These are phyloP conservation scores for Agriopis leucophaearia DNA, from an alignment of 2,888 invertebrate species.

Conservation along the genomic window DNA sequence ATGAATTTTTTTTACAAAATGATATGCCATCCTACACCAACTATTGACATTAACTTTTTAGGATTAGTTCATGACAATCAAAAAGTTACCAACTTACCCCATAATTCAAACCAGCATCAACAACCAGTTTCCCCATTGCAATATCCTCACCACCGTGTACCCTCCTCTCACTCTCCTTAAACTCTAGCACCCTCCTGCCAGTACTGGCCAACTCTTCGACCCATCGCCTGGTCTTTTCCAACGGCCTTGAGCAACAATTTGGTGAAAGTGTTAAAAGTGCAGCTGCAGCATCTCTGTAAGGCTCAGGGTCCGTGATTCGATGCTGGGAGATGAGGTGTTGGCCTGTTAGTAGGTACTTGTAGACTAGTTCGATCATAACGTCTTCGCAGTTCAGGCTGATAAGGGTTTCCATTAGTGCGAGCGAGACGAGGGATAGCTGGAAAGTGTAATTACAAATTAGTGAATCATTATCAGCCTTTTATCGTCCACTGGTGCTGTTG, in stretches of 20 bases:
- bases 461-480: background rate
- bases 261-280: slow-evolving; percentile 86
- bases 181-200: slow-evolving; percentile 70
- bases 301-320: slow-evolving; percentile 68
- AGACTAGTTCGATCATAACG: slow-evolving; percentile 96
- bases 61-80: no score
- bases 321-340: slow-evolving; percentile 71
- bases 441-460: slow-evolving; percentile 41
- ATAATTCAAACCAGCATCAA: slow-evolving; percentile 77
- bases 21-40: no score
- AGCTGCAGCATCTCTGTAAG: slow-evolving; percentile 74
- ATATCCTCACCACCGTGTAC: slow-evolving; percentile 76
- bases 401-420: slow-evolving; percentile 96
- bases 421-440: slow-evolving; percentile 94
- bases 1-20: no score
- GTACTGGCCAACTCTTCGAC: slow-evolving; percentile 72
- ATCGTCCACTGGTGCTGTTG: no score
- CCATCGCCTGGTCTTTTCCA: slow-evolving; percentile 72
- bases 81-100: slow-evolving; percentile 63
- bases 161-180: slow-evolving; percentile 65
- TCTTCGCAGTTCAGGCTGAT: slow-evolving; percentile 98
- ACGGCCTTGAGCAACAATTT: slow-evolving; percentile 82
- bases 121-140: slow-evolving; percentile 76
- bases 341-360: slow-evolving; percentile 90
- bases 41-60: no score